Percentiles rank a stretch among this genome's conserved stretches.
phyloP scores from a whole-genome alignment of 2,113 vertebrate species.

The Sminthopsis crassicaudata region DNA sequence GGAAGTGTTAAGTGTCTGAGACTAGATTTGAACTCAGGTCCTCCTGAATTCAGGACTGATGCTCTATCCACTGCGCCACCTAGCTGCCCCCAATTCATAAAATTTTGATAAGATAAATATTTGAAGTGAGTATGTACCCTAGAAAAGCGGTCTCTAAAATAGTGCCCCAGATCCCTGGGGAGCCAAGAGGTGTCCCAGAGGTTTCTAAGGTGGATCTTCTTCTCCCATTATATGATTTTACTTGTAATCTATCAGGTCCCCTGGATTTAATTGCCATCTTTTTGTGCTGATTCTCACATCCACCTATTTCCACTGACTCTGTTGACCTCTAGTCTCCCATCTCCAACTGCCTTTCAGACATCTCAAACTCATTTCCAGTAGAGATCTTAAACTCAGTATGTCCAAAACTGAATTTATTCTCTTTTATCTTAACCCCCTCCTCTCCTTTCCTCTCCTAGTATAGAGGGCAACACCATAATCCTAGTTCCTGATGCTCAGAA shows the following conservation, averaged over 20 bases:
- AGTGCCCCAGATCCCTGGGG: neutral
- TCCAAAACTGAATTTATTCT: neutral
- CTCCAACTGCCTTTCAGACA: neutral
- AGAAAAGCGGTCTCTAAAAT: neutral
- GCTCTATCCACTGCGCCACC: no score
- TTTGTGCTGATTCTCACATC: neutral
- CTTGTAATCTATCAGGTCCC: neutral
- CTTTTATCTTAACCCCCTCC: neutral
- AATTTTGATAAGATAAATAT: neutral
- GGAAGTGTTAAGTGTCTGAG: no score
- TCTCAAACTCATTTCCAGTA: neutral
- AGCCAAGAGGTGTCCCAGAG: neutral
- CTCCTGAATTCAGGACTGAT: no score
- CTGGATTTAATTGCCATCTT: neutral
- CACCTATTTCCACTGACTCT: neutral
- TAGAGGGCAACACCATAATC: neutral
- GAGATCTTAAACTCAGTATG: neutral
- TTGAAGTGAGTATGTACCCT: neutral
- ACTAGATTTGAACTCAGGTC: no score
- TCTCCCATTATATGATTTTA: neutral
- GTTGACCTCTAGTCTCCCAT: neutral
- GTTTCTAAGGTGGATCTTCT: neutral
- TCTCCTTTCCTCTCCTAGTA: neutral
- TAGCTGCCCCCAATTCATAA: neutral
- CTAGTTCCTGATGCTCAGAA: neutral